Evolutionary conservation across 2,888 invertebrate species (phyloP), one percentile per base, ranked within the genome.

Genomic region (Caenorhabditis panamensis): DNA sequence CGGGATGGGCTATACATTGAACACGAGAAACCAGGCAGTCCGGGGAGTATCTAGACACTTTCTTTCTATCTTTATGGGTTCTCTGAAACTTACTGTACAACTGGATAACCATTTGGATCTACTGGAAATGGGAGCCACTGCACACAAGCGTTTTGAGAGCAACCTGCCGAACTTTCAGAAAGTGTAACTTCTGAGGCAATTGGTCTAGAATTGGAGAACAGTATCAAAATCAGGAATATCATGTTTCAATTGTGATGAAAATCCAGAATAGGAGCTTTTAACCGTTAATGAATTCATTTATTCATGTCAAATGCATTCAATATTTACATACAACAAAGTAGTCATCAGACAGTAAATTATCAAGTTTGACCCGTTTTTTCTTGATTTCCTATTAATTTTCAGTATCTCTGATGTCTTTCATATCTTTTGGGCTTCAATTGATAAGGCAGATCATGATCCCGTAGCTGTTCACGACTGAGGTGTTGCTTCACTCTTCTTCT

Each of bases 391-490:
- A 11, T 16, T 3, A 41, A 8, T 56, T 56, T 11, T 56, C 36
- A 56, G 20, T 56, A 56, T 56, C 36, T 41, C 41, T 41, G 41
- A 6, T 13, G 41, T 13, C 41, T 56, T 18, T 58, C 31, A 24
- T 75, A 66, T 37, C 22, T 5, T 41, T 73, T 82, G 6, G 63
- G 51, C 20, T 67, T 68, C 47, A 84, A 37, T 13, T 79, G 64
- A 24, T 72, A 77, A 4, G 84, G 84, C 6, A 84, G 53, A 63
- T 84, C 82, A 58, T 84, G 84, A 13, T 75, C 49, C 9, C 73
- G 53, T 0, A 84, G 56, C 16, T 63, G 63, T 22, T 84, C 81
- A 51, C 84, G 51, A 2, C 82, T 82, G 26, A 83, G 20, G 0
- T 64, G 58, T 1, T 68, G 28, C 8, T 44, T 49, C n/a, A 31